Conservation (phyloP, 2,113 vertebrate genomes). For the Corythornis cristatus region DNA sequence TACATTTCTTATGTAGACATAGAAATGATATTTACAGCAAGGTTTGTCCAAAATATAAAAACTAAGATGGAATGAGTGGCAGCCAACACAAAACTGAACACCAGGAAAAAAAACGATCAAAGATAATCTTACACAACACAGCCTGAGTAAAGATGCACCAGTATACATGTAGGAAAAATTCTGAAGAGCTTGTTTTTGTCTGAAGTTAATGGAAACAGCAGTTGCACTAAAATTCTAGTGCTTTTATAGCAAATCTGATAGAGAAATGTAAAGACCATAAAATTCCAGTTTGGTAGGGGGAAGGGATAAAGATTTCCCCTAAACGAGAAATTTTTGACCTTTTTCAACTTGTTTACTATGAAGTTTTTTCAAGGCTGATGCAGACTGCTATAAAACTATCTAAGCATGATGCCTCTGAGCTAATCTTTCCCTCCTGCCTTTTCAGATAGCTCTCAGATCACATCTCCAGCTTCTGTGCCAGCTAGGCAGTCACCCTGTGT, state of each 20-base stretch:
- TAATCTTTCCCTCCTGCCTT: background rate
- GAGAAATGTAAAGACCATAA: background rate
- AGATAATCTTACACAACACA: background rate
- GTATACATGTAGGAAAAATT: background rate
- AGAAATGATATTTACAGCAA: background rate
- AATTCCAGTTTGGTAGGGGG: background rate
- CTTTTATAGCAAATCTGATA: background rate
- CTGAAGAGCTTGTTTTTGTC: background rate
- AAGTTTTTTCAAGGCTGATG: background rate
- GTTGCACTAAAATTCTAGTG: background rate
- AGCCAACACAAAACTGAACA: background rate
- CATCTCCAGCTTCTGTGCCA: background rate
- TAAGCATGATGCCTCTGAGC: background rate
- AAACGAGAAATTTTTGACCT: background rate
- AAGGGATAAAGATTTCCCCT: background rate
- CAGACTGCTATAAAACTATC: background rate
- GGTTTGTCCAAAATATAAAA: conserved; percentile 17
- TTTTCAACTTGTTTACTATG: background rate
- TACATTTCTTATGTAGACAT: background rate
- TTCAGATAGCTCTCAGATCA: background rate
- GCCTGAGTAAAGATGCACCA: background rate
- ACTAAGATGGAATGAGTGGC: background rate
- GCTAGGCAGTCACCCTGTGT: too few relatives aligned
- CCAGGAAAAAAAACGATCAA: background rate
- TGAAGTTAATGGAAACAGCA: background rate